Base-by-base conservation (phyloP, 92 coral and sea anemone species). In the Epizoanthus rinbou region DNA sequence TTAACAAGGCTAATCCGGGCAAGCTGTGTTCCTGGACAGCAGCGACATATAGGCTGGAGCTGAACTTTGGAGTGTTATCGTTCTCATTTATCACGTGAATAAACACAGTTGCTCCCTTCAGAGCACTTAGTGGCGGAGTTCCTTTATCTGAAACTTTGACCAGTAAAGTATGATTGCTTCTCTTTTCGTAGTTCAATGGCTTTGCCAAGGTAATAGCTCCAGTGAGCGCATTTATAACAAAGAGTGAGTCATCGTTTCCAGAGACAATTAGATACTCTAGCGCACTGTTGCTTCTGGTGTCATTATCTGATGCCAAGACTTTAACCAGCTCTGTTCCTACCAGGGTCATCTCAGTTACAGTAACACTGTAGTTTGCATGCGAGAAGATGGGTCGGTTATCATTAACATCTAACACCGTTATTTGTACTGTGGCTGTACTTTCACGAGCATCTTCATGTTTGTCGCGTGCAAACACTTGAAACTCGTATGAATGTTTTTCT, bases 381-480 rank as follows among this genome's bases (percentile, higher is more conserved):
- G 66, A 21, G 52, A 89, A 87, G 22, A 62, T 68, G 18, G 92
- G 92, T 1, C 47, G 74, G 87, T 89, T 89, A 47, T 89, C 92
- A 76, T 89, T 89, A 64, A 75, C 71, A 59, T 89, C 92, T 5
- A 67, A 63, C 19, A 89, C 56, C n/a, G 54, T 64, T 39, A 89
- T 62, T 41, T 69, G 53, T 56, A 89, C 87, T 2, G 73, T 56
- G 7, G 92, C 45, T 16, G 89, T 64, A 59, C 85, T 90, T 60
- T 69, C 14, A 3, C 85, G 84, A 17, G 90, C 85, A 22, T 74
- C 53, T 3, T 23, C 18, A 18, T 15, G 50, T 3, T 50, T 64
- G 60, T 89, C 87, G 4, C 57, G 70, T 69, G 85, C 92, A 43
- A 75, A 80, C 25, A 86, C 87, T 72, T 89, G 90, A 85, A 89